phyloP scores from a whole-genome alignment of 2,888 invertebrate genomes.

The Arctia plantaginis region DNA sequence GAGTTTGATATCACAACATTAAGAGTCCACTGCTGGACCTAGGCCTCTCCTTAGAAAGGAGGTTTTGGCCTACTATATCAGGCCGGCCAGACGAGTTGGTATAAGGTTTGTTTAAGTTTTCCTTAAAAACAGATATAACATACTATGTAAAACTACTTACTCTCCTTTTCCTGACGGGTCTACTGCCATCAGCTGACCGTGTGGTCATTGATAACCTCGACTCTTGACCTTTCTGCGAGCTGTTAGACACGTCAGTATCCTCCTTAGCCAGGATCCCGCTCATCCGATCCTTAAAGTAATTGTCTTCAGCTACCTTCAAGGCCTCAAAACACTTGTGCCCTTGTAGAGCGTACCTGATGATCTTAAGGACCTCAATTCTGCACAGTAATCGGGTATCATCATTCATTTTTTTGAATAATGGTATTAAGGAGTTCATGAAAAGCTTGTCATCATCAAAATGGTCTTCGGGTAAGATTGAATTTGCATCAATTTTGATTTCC shows the following conservation, averaged over 20 bases:
- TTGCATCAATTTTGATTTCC: conserved; percentile 79
- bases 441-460: conserved; percentile 80
- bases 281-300: conserved; percentile 66
- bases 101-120: no score
- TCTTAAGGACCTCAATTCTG: conserved; percentile 78
- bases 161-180: conserved; percentile 75
- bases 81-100: no score
- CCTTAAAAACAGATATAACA: no score
- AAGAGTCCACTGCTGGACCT: no score
- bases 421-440: conserved; percentile 80
- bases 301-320: conserved; percentile 69
- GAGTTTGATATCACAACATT: no score
- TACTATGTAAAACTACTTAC: conserved; percentile 59
- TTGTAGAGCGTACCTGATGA: conserved; percentile 76
- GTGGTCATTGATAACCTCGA: conserved; percentile 78
- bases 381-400: conserved; percentile 78
- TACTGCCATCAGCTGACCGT: conserved; percentile 77
- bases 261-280: conserved; percentile 66
- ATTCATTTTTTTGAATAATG: conserved; percentile 80
- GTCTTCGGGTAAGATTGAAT: conserved; percentile 77
- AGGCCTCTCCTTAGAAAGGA: no score
- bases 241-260: conserved; percentile 52
- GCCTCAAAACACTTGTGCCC: conserved; percentile 77
- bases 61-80: no score
- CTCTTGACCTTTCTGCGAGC: conserved; percentile 51